Base-by-base conservation (phyloP, 2,797 vertebrate species). In the Molothrus aeneus region DNA sequence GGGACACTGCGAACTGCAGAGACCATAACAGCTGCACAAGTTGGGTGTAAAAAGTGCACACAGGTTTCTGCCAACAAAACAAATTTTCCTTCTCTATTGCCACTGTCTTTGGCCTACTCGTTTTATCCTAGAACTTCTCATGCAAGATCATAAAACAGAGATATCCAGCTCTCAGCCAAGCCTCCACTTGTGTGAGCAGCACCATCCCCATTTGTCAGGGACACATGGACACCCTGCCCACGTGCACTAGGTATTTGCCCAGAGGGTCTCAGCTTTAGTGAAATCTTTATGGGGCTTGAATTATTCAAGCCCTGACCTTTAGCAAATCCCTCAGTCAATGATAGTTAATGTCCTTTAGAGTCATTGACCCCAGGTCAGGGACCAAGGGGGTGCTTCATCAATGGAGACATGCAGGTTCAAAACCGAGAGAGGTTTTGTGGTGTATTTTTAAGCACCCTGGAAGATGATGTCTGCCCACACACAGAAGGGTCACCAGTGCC, bases 231-330 rank as follows among this genome's bases (percentile, higher is more conserved):
- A 86, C 72, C 73, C 88, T 94, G 51, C n/a, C 57, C 75, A 74
- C 8, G 0, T 56, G 77, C 56, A 63, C 48, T 36, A 94, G 86
- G 61, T 90, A 83, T 86, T 82, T 88, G 93, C 96, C 96, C 88
- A 95, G 80, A 95, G 91, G 96, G 92, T 82, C 81, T 91, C 8
- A 4, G 93, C 86, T 80, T 92, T 47, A 93, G 96, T 93, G 88
- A 95, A 92, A 92, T 93, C 92, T 96, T 96, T 95, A 95, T 95
- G 51, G 95, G 83, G 36, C 66, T 93, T 96, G 94, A 95, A 97
- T 97, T 96, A 97, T 97, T 97, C 95, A 96, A 92, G 88, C 50
- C 89, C 93, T 95, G 94, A 97, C 96, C 96, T 97, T 97, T 97
- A 96, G 88, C 77, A 86, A 94, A 96, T 94, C 94, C 96, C 91